A percentile compares a stretch with the other conserved stretches of the same genome.
phyloP scores from a whole-genome alignment of 2,113 vertebrate genomes.

The Semnopithecus entellus region DNA sequence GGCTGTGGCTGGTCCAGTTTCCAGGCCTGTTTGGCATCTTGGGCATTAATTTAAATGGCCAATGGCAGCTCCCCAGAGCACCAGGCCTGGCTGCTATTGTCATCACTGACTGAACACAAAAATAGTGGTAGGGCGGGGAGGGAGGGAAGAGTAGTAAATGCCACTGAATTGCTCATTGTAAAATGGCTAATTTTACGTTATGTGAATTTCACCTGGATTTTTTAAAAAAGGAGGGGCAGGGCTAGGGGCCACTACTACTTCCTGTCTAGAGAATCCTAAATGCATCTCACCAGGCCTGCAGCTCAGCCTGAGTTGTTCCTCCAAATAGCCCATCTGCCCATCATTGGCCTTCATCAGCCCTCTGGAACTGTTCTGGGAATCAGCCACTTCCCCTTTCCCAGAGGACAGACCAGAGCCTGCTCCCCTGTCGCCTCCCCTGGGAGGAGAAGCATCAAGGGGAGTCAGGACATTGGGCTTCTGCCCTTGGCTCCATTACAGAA shows the following conservation, averaged over 20 bases:
- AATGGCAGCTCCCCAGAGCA: constrained; percentile 67
- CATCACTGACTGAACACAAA: neutral
- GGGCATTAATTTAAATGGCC: constrained; percentile 70
- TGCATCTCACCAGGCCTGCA: neutral
- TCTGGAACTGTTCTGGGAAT: neutral
- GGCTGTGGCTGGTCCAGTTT: neutral
- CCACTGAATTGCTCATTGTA: neutral
- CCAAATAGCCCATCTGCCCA: neutral
- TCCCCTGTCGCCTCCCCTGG: neutral
- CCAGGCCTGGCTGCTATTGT: constrained; percentile 1
- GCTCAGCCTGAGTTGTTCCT: neutral
- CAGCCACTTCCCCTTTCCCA: neutral
- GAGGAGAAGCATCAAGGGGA: neutral
- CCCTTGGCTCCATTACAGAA: neutral
- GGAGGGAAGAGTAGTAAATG: neutral
- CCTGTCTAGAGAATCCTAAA: neutral
- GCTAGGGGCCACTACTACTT: neutral
- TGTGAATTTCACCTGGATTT: neutral
- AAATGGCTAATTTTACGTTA: neutral
- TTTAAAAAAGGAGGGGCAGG: neutral
- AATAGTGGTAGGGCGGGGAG: neutral
- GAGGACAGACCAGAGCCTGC: neutral
- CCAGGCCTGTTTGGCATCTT: constrained; percentile 72
- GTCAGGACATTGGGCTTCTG: neutral
- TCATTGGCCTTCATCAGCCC: neutral